Conservation (phyloP, 2,888 invertebrate species). For the Dioctria rufipes region DNA sequence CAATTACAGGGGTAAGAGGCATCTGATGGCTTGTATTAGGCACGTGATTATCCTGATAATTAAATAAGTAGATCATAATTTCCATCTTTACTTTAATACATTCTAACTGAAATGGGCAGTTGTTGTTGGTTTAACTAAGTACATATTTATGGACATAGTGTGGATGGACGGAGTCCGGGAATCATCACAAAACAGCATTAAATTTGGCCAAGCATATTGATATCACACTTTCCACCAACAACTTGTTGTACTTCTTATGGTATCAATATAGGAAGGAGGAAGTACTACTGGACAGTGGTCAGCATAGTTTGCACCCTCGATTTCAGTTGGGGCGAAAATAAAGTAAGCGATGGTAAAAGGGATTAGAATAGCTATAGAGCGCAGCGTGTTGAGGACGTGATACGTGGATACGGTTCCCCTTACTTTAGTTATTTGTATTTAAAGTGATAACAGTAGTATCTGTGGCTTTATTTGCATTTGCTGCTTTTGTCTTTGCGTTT, state of each 20-base stretch:
- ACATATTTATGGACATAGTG: no score
- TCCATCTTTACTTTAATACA: not conserved
- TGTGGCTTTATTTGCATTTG: no score
- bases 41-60: conserved; percentile 55
- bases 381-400: conserved; percentile 4
- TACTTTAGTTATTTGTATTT: no score
- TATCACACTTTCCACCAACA: conserved; percentile 13
- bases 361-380: not conserved
- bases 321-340: not conserved
- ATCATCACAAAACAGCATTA: conserved; percentile 23
- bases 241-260: conserved; percentile 42
- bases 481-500: no score
- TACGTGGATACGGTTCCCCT: not conserved
- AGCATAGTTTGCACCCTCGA: not conserved
- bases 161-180: not conserved
- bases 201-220: conserved; percentile 32
- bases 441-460: no score
- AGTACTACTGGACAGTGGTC: conserved; percentile 12
- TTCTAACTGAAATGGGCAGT: not conserved
- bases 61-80: conserved; percentile 53
- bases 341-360: not conserved
- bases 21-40: conserved; percentile 41
- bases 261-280: not conserved
- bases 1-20: not conserved
- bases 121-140: not conserved